Conservation (phyloP, 2,113 vertebrate genomes). For the Scortum barcoo region DNA sequence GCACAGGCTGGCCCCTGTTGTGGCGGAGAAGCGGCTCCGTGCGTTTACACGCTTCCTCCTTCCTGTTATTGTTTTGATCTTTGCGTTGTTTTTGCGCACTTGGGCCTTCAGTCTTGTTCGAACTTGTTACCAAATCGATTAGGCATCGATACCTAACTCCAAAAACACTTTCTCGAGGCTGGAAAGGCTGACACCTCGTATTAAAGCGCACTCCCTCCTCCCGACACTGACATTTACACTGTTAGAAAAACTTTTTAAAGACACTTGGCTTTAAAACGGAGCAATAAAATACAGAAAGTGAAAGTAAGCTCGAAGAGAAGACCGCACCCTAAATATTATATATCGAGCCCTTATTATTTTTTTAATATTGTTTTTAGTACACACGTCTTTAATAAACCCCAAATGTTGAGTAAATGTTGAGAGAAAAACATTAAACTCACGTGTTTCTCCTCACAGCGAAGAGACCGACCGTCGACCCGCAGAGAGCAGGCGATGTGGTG, state of each 20-base stretch:
- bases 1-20: background rate
- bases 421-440: slow-evolving; percentile 51
- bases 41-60: background rate
- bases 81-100: slow-evolving; percentile 9
- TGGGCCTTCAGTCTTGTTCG: background rate
- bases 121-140: background rate
- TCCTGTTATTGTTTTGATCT: slow-evolving; percentile 16
- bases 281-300: slow-evolving; percentile 38
- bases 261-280: background rate
- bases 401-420: accelerated
- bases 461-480: background rate
- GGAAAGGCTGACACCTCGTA: accelerated
- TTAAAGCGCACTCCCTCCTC: accelerated
- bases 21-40: background rate
- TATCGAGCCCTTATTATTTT: too few relatives aligned
- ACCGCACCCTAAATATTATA: background rate
- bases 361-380: too few relatives aligned
- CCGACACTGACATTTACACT: background rate
- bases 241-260: slow-evolving; percentile 8
- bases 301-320: slow-evolving; percentile 37
- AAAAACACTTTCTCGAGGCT: background rate
- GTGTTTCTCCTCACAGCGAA: background rate
- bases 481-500: background rate
- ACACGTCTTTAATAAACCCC: accelerated
- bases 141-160: background rate